Percentiles rank a stretch among this genome's conserved stretches.
phyloP scores from a whole-genome alignment of 1,140 invertebrate genomes.

The Chironomus tepperi region DNA sequence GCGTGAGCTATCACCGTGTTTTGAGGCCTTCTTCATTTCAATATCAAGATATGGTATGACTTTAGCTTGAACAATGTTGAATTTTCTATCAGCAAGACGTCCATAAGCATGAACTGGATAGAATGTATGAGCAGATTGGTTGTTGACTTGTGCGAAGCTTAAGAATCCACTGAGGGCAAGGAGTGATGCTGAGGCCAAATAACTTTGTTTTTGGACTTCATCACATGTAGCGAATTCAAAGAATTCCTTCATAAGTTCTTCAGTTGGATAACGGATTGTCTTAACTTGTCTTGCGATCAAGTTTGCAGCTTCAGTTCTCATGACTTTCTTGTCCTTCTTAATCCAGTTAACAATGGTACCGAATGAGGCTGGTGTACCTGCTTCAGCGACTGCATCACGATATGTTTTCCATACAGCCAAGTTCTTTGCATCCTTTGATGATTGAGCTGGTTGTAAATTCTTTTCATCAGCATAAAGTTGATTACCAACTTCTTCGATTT shows the following conservation, averaged over 20 bases:
- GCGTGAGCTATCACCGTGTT: constrained; percentile 43
- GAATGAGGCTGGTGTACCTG: constrained; percentile 56
- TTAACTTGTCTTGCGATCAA: constrained; percentile 44
- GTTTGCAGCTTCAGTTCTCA: constrained; percentile 45
- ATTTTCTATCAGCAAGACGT: constrained; percentile 41
- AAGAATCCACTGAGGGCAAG: constrained; percentile 50
- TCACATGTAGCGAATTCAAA: constrained; percentile 42
- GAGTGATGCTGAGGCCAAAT: constrained; percentile 45
- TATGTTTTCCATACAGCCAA: constrained; percentile 44
- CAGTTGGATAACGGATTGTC: constrained; percentile 49
- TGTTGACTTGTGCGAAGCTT: constrained; percentile 48
- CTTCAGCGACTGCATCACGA: constrained; percentile 52
- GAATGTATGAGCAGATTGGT: constrained; percentile 45
- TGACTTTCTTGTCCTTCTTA: constrained; percentile 42
- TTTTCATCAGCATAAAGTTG: constrained; percentile 41
- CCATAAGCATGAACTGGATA: constrained; percentile 56
- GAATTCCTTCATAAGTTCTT: constrained; percentile 50
- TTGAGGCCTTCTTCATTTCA: constrained; percentile 45
- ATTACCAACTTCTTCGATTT: constrained; percentile 33
- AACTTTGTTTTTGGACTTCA: constrained; percentile 41
- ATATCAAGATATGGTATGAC: constrained; percentile 49
- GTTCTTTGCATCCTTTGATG: constrained; percentile 30
- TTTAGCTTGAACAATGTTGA: constrained; percentile 42
- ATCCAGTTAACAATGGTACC: constrained; percentile 52
- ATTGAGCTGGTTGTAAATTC: constrained; percentile 32